These are phyloP conservation scores for Micronycteris hirsuta DNA, from an alignment of 2,113 vertebrate species.

Conservation along the genomic window DNA sequence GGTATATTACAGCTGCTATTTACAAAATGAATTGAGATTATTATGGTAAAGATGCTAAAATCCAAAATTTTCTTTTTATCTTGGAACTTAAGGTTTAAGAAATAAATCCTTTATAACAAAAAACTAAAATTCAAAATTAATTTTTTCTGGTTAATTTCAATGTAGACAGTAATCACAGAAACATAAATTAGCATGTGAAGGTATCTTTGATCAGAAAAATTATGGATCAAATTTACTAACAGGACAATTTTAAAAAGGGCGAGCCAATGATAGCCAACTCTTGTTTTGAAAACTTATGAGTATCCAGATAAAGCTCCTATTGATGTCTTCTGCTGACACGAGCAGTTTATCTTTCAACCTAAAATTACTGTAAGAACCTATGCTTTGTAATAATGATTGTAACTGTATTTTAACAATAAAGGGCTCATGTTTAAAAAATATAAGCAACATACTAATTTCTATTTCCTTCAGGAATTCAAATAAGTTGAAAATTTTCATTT, in stretches of 20 bases:
- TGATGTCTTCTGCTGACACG: not conserved
- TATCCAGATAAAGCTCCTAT: not conserved
- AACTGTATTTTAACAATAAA: not conserved
- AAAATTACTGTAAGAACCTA: not conserved
- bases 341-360: not conserved
- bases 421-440: not conserved
- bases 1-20: not conserved
- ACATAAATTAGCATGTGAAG: not conserved
- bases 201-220: not conserved
- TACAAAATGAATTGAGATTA: not conserved
- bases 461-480: not conserved
- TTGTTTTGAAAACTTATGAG: not conserved
- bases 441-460: not conserved
- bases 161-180: not conserved
- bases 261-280: not conserved
- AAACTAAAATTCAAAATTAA: slow-evolving; percentile 1
- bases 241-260: not conserved
- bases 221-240: not conserved
- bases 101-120: not conserved
- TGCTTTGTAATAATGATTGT: not conserved
- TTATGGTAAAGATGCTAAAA: not conserved
- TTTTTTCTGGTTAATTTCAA: not conserved
- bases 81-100: not conserved
- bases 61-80: not conserved
- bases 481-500: not conserved